Conservation (phyloP, 2,888 invertebrate species). For the Oxytorus armatus region DNA sequence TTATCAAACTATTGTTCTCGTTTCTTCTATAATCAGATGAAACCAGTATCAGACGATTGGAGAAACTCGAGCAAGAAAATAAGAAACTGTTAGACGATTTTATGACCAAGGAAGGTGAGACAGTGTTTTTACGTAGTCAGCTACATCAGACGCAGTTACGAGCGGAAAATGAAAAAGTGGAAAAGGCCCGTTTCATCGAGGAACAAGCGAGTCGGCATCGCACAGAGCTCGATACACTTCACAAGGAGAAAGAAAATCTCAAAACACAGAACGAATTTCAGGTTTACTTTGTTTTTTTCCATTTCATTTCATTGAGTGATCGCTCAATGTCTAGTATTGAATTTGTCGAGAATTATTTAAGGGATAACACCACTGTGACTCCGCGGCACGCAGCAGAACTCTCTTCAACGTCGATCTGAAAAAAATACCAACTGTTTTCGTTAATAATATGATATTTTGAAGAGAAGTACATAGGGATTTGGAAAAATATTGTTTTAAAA, state of each 20-base stretch:
- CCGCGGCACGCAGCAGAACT: too few relatives aligned
- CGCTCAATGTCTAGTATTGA: too few relatives aligned
- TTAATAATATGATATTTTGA: too few relatives aligned
- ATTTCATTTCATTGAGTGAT: background rate
- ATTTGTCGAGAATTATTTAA: too few relatives aligned
- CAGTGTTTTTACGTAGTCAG: slow-evolving; percentile 76
- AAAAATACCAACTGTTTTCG: too few relatives aligned
- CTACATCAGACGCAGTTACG: slow-evolving; percentile 75
- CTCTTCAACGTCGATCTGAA: too few relatives aligned
- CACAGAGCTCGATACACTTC: slow-evolving; percentile 73
- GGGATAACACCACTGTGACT: too few relatives aligned
- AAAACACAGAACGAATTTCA: slow-evolving; percentile 79
- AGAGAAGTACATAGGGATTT: too few relatives aligned
- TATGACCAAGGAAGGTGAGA: slow-evolving; percentile 80
- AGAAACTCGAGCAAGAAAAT: slow-evolving; percentile 77
- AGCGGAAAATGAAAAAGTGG: slow-evolving; percentile 75
- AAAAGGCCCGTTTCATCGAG: slow-evolving; percentile 76
- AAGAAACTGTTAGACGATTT: slow-evolving; percentile 76
- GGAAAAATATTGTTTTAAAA: too few relatives aligned
- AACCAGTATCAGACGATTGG: slow-evolving; percentile 68
- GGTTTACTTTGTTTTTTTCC: slow-evolving; percentile 67
- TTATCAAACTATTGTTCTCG: too few relatives aligned
- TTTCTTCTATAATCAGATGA: slow-evolving; percentile 59
- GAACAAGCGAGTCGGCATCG: slow-evolving; percentile 75
- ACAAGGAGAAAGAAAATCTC: slow-evolving; percentile 78